Evolutionary conservation across 2,888 invertebrate species (phyloP), one percentile per base, ranked within the genome.

Genomic region (Drosophila mimetica): DNA sequence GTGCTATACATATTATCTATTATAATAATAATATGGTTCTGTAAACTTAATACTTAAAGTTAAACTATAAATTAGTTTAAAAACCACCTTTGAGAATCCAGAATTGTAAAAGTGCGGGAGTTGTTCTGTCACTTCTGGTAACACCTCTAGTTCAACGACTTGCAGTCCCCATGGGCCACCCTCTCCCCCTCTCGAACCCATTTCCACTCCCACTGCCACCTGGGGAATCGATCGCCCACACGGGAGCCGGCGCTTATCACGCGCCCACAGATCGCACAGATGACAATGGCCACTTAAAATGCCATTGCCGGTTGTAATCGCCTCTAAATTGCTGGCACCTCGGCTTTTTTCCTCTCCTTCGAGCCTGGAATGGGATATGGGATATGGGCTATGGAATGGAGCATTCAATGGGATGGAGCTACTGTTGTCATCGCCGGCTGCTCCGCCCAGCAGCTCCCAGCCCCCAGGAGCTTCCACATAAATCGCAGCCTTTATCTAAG

Each of bases 211-310:
- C n/a, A 30, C 44, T 44, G 20, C 42, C 59, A 57, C 34, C 39
- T 41, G 37, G 48, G 34, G 37, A 18, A 46, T 46, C 20, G 44
- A 22, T 52, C 88, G 86, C 86, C 84, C 86, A 83, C 83, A 73
- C 73, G 80, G 61, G 59, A 71, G 74, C 51, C 61, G 59, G 46
- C 72, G 53, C 55, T 78, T 80, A 81, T 81, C 87, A 57, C 37
- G 58, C 51, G 60, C 39, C 44, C 64, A 53, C 67, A 79, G 88
- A 88, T 86, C 82, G 73, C 78, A 50, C 42, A 53, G 25, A 59
- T 75, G 81, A 87, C 84, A 85, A 88, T 85, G 89, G 87, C 87
- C 79, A 87, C 88, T 85, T 85, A 88, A 76, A 85, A 87, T 85
- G 77, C 86, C 82, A 89, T 82, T 83, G 79, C 67, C 73, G 71